A percentile compares a stretch with the other conserved stretches of the same genome.
Evolutionary conservation across 1,140 invertebrate species (phyloP).

Genomic region (Rhagoletis zephyria): DNA sequence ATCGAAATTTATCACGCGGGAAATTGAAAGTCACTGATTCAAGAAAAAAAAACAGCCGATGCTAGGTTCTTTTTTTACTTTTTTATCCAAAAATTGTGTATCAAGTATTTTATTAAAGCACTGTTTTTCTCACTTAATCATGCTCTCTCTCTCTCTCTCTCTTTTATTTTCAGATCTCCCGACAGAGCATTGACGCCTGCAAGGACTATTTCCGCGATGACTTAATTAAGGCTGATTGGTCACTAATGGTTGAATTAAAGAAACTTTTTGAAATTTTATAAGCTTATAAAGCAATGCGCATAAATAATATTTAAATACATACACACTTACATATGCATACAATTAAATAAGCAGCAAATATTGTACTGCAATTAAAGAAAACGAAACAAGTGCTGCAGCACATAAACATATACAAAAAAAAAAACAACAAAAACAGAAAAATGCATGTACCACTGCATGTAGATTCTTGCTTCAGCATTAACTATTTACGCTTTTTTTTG

Average conservation of each 20-base stretch:
- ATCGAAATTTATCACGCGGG: too few species aligned
- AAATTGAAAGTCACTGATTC: too few species aligned
- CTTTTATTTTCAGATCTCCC: constrained; percentile 86
- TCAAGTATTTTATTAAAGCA: background rate
- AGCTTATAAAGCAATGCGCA: constrained; percentile 59
- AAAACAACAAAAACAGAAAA: constrained; percentile 13
- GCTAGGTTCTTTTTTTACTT: too few species aligned
- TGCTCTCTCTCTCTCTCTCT: constrained; percentile 20
- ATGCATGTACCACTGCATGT: background rate
- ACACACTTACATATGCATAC: background rate
- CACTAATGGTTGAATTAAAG: constrained; percentile 97
- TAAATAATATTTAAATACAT: constrained; percentile 19
- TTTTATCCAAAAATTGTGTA: too few species aligned
- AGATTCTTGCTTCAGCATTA: background rate
- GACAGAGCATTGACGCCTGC: constrained; percentile 98
- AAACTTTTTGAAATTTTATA: constrained; percentile 97
- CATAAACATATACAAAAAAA: constrained; percentile 8
- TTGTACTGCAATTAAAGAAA: background rate
- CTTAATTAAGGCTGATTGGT: constrained; percentile 96
- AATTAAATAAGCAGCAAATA: background rate
- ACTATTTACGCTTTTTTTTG: background rate
- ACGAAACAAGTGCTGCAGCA: constrained; percentile 23
- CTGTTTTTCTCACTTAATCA: background rate
- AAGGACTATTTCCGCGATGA: constrained; percentile 99
- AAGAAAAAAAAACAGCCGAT: too few species aligned